phyloP scores from a whole-genome alignment of 1,140 invertebrate genomes.

The Muscidifurax raptorellus region DNA sequence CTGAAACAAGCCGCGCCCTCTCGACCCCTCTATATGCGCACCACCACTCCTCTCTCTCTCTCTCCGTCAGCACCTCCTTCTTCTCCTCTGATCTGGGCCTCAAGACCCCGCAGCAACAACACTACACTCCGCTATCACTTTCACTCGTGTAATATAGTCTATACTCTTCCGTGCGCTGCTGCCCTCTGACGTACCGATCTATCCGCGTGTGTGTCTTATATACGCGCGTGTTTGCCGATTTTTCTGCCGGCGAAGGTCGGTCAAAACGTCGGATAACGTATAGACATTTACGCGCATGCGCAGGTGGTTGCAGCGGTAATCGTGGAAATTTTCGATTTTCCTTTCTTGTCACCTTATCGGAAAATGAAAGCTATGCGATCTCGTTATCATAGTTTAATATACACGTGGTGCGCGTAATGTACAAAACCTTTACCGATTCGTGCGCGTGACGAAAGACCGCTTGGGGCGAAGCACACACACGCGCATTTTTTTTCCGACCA shows the following conservation, averaged over 20 bases:
- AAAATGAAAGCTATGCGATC: too few relatives aligned
- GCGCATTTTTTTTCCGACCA: too few relatives aligned
- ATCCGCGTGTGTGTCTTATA: background rate
- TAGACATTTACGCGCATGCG: background rate
- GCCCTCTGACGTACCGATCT: conserved; percentile 62
- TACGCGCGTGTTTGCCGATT: background rate
- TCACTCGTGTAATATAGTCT: conserved; percentile 58
- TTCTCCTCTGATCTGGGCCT: background rate
- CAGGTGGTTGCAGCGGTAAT: background rate
- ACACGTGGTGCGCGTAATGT: too few relatives aligned
- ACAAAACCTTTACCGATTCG: too few relatives aligned
- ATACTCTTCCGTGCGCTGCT: conserved; percentile 68
- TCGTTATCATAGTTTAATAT: too few relatives aligned
- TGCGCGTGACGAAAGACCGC: too few relatives aligned
- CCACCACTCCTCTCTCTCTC: conserved; percentile 69
- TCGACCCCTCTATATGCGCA: conserved; percentile 74
- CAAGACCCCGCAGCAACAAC: background rate
- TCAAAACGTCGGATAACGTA: background rate
- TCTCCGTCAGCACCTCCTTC: background rate
- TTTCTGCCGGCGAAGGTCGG: conserved; percentile 4
- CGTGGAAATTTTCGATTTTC: too few relatives aligned
- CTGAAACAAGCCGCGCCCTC: conserved; percentile 76
- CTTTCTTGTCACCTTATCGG: too few relatives aligned
- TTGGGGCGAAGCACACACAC: too few relatives aligned
- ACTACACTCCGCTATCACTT: conserved; percentile 59